Conservation (phyloP, 2,113 vertebrate species). For the Clinocottus analis region DNA sequence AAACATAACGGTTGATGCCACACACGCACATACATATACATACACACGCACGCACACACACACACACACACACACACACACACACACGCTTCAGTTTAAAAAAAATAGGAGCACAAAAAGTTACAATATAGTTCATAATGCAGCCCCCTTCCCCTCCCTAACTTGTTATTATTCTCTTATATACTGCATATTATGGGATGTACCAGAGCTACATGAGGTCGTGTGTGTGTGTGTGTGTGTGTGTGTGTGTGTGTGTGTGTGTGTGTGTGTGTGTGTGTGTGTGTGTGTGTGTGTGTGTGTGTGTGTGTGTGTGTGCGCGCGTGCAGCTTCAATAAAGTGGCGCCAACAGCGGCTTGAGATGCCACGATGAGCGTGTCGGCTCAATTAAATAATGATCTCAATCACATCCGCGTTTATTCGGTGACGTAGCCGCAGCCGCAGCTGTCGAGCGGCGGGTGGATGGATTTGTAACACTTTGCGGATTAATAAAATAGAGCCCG, state of each 20-base stretch:
- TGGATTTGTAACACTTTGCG: not conserved
- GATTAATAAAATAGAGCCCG: conserved; percentile 4
- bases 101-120: not conserved
- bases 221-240: no score
- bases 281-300: not conserved
- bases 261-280: not conserved
- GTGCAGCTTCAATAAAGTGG: conserved; percentile 86
- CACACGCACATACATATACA: no score
- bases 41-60: no score
- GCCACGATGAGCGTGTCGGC: conserved; percentile 45
- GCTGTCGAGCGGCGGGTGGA: not conserved
- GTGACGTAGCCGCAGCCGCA: conserved; percentile 86
- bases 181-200: not conserved
- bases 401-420: conserved; percentile 69
- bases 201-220: not conserved
- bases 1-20: not conserved
- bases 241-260: not conserved
- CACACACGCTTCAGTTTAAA: not conserved
- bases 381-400: conserved; percentile 61
- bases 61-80: not conserved
- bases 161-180: fast-evolving
- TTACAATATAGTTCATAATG: not conserved
- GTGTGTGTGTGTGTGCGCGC: conserved; percentile 9
- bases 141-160: fast-evolving
- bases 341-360: conserved; percentile 86